phyloP scores from a whole-genome alignment of 2,888 invertebrate genomes.

The Eupithecia subfuscata region DNA sequence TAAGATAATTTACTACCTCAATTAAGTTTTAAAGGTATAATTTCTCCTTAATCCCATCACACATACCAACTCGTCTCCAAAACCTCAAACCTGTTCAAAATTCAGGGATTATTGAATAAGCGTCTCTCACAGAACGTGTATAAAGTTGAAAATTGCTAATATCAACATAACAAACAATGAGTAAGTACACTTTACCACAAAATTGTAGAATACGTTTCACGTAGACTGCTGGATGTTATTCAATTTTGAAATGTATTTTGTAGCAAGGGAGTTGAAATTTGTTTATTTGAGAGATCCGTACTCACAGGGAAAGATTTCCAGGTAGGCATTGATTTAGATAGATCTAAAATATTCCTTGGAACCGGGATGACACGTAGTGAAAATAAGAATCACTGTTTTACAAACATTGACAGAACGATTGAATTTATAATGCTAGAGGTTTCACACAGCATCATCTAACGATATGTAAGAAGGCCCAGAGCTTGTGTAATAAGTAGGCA shows the following conservation, averaged over 20 bases:
- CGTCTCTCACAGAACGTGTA: conserved; percentile 21
- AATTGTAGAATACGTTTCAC: conserved; percentile 21
- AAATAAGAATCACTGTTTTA: too few species aligned
- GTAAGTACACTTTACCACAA: conserved; percentile 29
- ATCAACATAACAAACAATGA: conserved; percentile 40
- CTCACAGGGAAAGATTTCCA: neutral
- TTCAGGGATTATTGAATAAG: conserved; percentile 35
- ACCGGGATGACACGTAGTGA: neutral
- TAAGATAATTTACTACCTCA: neutral
- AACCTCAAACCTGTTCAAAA: conserved; percentile 27
- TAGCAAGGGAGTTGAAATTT: neutral
- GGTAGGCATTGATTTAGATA: neutral
- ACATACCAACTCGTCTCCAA: neutral
- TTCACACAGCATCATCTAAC: neutral
- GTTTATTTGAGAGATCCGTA: neutral
- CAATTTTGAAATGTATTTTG: conserved; percentile 8
- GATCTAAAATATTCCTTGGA: neutral
- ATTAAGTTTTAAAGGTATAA: neutral
- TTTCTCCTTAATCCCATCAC: neutral
- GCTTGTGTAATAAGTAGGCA: too few species aligned
- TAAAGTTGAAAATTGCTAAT: conserved; percentile 43
- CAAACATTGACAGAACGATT: neutral
- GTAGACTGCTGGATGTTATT: neutral
- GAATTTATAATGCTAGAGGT: neutral
- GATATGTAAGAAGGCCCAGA: too few species aligned